Evolutionary conservation across 2,888 invertebrate genomes (phyloP), one percentile per base, ranked within the genome.

Genomic region (Drosophila greeni): DNA sequence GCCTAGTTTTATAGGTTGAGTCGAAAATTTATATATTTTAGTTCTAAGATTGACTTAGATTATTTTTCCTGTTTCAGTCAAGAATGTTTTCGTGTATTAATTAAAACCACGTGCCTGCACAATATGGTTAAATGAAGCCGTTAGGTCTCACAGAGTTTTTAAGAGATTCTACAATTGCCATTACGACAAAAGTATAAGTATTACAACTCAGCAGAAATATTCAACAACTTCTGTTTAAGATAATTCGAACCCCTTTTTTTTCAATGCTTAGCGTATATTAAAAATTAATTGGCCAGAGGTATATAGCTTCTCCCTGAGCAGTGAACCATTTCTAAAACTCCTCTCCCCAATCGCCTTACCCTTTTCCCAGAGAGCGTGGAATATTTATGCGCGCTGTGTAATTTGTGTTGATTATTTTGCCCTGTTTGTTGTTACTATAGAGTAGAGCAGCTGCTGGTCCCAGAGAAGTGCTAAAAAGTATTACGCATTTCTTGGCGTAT

Each of bases 341-440:
- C 16, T 24, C 45, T 34, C 26, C 43, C 54, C 18, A 24, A 33
- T 12, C 9, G 53, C 33, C 47, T 34, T 47, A 54, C 58, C 55
- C 42, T 43, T 56, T 47, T 60, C 40, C 31, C 59, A 43, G 42
- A 40, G 45, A 49, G 33, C 64, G 49, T 57, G 64, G 73, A 58
- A 71, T 65, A 65, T 76, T 75, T 73, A 76, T 73, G 75, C 53
- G 43, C 64, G 40, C 55, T 66, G 73, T 72, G 65, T 70, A 76
- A 82, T 82, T 79, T 79, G 74, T 70, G 80, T 75, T 79, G 77
- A 82, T 79, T 80, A 74, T 80, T 82, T 82, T 65, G 66, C 47
- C 40, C 57, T 57, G 58, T 49, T 66, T 58, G 58, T 66, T 66
- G 65, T 64, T 65, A 48, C 55, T 55, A 48, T 42, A 26, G 57